Evolutionary conservation across 2,797 vertebrate genomes (phyloP).

Genomic region (Eulemur albifrons): DNA sequence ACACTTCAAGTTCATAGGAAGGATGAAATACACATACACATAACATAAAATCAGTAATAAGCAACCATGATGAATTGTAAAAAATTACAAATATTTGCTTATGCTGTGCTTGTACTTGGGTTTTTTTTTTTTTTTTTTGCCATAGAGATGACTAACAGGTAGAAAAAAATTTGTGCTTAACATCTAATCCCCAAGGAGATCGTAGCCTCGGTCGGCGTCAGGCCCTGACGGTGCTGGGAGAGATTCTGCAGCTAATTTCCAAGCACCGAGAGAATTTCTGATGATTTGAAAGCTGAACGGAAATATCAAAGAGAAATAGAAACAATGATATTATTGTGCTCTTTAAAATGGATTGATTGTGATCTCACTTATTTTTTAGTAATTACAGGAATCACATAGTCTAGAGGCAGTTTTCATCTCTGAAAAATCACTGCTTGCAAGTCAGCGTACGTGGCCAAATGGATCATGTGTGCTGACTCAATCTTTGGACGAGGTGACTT

Average conservation of each 20-base stretch:
- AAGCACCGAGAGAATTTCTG: background rate
- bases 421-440: slow-evolving; percentile 27
- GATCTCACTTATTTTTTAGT: slow-evolving; percentile 17
- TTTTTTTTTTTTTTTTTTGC: background rate
- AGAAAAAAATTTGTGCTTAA: background rate
- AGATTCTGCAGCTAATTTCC: background rate
- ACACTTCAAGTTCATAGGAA: background rate
- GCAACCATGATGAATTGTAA: background rate
- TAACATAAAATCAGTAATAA: background rate
- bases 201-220: background rate
- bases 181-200: background rate
- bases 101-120: background rate
- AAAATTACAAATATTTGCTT: background rate
- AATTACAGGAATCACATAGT: slow-evolving; percentile 36
- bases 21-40: background rate
- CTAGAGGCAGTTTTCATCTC: slow-evolving; percentile 47
- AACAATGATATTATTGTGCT: background rate
- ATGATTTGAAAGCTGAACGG: slow-evolving; percentile 20
- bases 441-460: slow-evolving; percentile 56
- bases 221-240: background rate
- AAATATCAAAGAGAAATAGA: background rate
- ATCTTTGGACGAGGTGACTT: slow-evolving; percentile 57
- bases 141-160: background rate
- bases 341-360: slow-evolving; percentile 25
- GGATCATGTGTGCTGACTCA: slow-evolving; percentile 59